Conservation (phyloP, 2,797 vertebrate species). For the Falco berigora region DNA sequence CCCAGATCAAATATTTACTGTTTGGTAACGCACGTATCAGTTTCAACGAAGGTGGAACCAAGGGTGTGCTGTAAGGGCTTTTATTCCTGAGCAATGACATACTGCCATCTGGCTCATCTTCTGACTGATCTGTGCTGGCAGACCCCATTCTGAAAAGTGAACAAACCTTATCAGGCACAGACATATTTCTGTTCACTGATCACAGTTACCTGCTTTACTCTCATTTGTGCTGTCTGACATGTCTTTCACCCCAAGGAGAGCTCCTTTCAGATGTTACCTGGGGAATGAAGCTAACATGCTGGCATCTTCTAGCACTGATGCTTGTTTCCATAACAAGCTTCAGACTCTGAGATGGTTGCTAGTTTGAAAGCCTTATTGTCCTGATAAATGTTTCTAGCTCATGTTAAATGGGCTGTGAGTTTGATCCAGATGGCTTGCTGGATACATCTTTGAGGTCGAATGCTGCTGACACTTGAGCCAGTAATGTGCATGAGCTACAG, state of each 20-base stretch:
- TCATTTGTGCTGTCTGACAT: neutral
- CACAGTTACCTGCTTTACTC: neutral
- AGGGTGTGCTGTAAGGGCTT: neutral
- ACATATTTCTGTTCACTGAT: conserved; percentile 34
- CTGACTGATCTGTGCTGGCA: conserved; percentile 8
- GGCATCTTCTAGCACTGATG: neutral
- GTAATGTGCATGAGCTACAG: conserved; percentile 3
- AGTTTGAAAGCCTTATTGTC: conserved; percentile 39
- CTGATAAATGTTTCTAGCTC: conserved; percentile 31
- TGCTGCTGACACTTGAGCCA: conserved; percentile 26
- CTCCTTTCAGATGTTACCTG: neutral
- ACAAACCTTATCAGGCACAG: neutral
- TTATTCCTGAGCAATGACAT: neutral
- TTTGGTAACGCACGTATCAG: neutral
- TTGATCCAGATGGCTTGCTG: conserved; percentile 53
- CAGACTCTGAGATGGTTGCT: neutral
- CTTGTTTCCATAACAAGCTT: neutral
- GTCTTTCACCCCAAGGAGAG: neutral
- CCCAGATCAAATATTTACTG: neutral
- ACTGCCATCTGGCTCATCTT: neutral
- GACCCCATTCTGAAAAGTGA: neutral
- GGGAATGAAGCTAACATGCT: neutral
- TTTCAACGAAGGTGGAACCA: conserved; percentile 7
- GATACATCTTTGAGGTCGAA: conserved; percentile 46
- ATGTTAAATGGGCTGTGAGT: conserved; percentile 47